Evolutionary conservation across 2,113 vertebrate species (phyloP).

Genomic region (Gopherus flavomarginatus): DNA sequence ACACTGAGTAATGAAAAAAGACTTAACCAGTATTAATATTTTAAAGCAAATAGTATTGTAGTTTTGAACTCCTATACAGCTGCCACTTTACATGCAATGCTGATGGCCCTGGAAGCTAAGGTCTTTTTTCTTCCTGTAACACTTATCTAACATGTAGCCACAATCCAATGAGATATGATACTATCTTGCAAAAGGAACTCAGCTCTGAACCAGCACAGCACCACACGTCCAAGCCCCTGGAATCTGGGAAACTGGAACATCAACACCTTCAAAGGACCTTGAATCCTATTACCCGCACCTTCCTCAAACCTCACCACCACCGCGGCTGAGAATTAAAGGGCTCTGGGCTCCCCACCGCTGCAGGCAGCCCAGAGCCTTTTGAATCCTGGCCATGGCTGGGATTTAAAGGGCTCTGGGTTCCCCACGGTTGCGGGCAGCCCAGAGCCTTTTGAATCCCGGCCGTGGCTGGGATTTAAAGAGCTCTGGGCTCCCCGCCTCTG

Average conservation of each 20-base stretch:
- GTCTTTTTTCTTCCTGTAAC: neutral
- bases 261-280: neutral
- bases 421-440: no score
- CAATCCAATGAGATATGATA: neutral
- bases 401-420: no score
- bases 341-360: no score
- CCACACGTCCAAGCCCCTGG: neutral
- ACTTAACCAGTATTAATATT: slow-evolving; percentile 28
- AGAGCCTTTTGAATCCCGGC: no score
- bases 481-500: no score
- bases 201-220: neutral
- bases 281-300: neutral
- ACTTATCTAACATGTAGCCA: neutral
- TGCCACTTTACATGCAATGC: neutral
- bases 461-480: no score
- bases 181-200: neutral
- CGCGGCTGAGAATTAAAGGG: no score
- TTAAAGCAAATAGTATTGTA: neutral
- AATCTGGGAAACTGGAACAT: neutral
- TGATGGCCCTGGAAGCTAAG: neutral
- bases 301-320: neutral
- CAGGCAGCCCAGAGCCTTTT: no score
- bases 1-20: neutral
- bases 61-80: neutral
- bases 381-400: no score